Conservation (phyloP, 1,140 invertebrate genomes). For the Atta cephalotes region DNA sequence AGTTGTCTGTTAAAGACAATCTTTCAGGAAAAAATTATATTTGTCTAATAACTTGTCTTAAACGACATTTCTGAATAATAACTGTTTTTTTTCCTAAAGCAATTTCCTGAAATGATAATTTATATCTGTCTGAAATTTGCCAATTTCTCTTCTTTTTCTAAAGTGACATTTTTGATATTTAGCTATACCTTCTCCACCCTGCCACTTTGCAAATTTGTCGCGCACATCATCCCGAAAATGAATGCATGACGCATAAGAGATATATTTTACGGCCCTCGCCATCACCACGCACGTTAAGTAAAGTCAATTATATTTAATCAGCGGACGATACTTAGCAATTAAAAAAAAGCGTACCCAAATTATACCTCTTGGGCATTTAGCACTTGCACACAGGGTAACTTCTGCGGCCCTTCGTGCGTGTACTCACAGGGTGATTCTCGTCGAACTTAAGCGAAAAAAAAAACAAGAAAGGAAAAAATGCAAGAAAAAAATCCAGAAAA, state of each 20-base stretch:
- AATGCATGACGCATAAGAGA: constrained; percentile 31
- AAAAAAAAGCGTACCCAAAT: constrained; percentile 49
- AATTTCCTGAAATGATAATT: background rate
- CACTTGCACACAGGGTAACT: constrained; percentile 57
- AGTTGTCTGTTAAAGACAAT: background rate
- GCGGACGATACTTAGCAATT: constrained; percentile 57
- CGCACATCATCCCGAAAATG: constrained; percentile 1
- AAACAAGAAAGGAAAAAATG: background rate
- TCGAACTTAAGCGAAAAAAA: constrained; percentile 50
- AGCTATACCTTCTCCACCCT: background rate
- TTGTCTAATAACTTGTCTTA: background rate
- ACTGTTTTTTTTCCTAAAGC: background rate
- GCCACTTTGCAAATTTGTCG: constrained; percentile 25
- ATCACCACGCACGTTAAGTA: constrained; percentile 38
- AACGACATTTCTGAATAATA: background rate
- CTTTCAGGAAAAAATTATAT: constrained; percentile 4
- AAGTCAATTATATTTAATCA: constrained; percentile 64
- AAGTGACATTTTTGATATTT: constrained; percentile 14
- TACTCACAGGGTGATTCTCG: constrained; percentile 55
- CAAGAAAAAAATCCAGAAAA: constrained; percentile 33
- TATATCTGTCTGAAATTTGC: background rate
- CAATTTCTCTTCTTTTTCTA: background rate
- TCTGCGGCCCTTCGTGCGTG: constrained; percentile 44
- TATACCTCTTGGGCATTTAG: constrained; percentile 40
- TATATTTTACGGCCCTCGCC: constrained; percentile 39